Conservation (phyloP, 2,888 invertebrate species). For the Diarsia brunnea region DNA sequence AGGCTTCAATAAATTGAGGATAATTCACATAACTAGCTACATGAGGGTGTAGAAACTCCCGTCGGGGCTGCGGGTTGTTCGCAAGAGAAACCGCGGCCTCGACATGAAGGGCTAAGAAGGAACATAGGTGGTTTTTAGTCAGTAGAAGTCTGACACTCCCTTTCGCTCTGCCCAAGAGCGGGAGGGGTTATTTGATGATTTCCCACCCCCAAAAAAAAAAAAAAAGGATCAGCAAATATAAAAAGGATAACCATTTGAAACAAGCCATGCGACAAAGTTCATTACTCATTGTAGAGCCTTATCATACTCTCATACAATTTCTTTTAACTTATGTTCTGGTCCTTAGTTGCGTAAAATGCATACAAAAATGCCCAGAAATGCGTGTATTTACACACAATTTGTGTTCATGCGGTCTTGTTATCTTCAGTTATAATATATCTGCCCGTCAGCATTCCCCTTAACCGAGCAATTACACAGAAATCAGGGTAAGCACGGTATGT, state of each 20-base stretch:
- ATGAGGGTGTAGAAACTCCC: too few relatives aligned
- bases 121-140: too few relatives aligned
- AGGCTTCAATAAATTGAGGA: neutral
- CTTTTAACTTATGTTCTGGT: neutral
- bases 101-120: too few relatives aligned
- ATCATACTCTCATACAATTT: too few relatives aligned
- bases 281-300: neutral
- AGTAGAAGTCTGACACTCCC: too few relatives aligned
- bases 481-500: constrained; percentile 59
- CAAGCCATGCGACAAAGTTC: neutral
- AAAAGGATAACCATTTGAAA: neutral
- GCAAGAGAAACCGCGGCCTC: too few relatives aligned
- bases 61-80: too few relatives aligned
- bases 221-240: neutral
- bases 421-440: neutral
- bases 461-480: constrained; percentile 70
- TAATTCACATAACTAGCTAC: too few relatives aligned
- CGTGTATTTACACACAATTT: neutral
- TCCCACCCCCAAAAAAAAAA: too few relatives aligned
- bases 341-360: neutral
- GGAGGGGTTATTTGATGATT: too few relatives aligned
- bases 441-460: constrained; percentile 48
- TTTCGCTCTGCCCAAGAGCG: too few relatives aligned
- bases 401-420: neutral
- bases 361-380: too few relatives aligned